A percentile compares a stretch with the other conserved stretches of the same genome.
phyloP scores from a whole-genome alignment of 2,797 vertebrate genomes.

The Coreius guichenoti region DNA sequence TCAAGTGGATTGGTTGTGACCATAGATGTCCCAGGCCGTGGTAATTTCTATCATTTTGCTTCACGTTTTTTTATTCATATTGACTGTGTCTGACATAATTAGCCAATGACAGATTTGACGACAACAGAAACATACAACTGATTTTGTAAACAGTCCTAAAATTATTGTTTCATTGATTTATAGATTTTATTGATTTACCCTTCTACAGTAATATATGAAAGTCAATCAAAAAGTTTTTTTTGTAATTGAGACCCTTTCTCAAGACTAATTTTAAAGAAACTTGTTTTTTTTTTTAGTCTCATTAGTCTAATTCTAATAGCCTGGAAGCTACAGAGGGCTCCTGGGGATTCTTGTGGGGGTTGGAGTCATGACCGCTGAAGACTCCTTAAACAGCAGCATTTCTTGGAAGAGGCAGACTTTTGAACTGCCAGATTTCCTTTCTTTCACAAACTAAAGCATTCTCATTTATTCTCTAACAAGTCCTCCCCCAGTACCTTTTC shows the following conservation, averaged over 20 bases:
- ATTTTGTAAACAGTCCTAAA: constrained; percentile 1
- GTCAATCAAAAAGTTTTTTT: neutral
- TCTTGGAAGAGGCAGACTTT: constrained; percentile 9
- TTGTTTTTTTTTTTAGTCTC: neutral
- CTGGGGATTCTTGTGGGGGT: neutral
- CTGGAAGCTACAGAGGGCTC: constrained; percentile 23
- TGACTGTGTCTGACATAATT: neutral
- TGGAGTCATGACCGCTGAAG: neutral
- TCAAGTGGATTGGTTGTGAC: neutral
- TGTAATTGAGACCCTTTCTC: neutral
- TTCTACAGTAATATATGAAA: too few species aligned
- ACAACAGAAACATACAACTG: neutral
- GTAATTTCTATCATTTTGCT: neutral
- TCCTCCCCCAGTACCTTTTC: neutral
- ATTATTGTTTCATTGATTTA: neutral
- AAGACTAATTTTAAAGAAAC: neutral
- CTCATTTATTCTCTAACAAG: neutral
- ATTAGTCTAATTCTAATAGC: constrained; percentile 2
- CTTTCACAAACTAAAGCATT: constrained; percentile 9
- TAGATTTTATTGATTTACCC: neutral
- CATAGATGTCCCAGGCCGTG: neutral
- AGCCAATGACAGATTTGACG: neutral
- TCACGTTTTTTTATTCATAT: neutral
- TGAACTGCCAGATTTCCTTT: constrained; percentile 17
- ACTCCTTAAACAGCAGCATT: constrained; percentile 37